phyloP scores from a whole-genome alignment of 2,888 invertebrate species.

The Amiota mariae region DNA sequence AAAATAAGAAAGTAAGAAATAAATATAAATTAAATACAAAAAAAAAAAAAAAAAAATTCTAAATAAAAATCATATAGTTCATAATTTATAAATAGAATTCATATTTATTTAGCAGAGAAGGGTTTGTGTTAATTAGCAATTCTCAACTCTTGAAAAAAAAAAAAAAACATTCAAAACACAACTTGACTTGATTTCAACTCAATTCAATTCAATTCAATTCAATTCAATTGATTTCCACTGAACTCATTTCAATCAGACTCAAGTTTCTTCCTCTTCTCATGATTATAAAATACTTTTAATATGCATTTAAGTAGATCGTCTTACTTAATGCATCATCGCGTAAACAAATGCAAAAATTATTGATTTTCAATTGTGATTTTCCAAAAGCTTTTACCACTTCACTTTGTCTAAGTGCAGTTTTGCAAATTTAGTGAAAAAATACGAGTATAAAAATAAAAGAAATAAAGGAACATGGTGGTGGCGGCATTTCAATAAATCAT shows the following conservation, averaged over 20 bases:
- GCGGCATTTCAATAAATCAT: conserved; percentile 1
- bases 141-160: background rate
- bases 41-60: no score
- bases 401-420: conserved; percentile 14
- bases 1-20: no score
- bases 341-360: conserved; percentile 14
- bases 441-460: background rate
- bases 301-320: no score
- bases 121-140: conserved; percentile 1
- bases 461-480: background rate
- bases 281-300: no score
- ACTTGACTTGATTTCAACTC: conserved; percentile 15
- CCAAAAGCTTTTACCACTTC: background rate
- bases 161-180: conserved; percentile 7
- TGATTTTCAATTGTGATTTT: conserved; percentile 1
- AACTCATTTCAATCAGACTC: background rate
- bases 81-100: background rate
- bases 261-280: background rate
- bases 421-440: background rate
- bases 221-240: background rate
- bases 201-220: background rate
- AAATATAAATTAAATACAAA: no score
- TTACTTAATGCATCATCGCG: background rate
- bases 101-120: background rate
- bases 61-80: background rate